Conservation (phyloP, 2,113 vertebrate species). For the Oryzias celebensis region DNA sequence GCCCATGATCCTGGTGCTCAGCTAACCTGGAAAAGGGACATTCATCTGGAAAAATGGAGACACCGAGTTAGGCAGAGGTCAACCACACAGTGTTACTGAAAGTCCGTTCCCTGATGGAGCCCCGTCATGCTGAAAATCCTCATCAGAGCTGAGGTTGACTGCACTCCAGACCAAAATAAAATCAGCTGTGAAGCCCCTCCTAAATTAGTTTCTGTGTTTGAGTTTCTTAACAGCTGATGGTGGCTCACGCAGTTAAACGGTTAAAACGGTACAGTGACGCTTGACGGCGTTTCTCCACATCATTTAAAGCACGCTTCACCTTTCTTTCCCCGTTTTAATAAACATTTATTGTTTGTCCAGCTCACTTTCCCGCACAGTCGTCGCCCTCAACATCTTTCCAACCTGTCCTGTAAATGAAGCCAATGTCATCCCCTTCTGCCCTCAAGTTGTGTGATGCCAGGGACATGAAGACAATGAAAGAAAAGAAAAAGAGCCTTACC, state of each 20-base stretch:
- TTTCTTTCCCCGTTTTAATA: constrained; percentile 7
- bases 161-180: no score
- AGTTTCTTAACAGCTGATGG: constrained; percentile 9
- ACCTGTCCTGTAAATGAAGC: constrained; percentile 1
- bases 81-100: neutral
- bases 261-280: constrained; percentile 5
- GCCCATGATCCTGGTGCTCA: constrained; percentile 82
- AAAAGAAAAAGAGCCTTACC: constrained; percentile 74
- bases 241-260: constrained; percentile 9
- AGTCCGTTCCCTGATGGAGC: neutral
- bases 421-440: neutral
- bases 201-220: no score
- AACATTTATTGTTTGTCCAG: constrained; percentile 18
- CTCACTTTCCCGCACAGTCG: neutral
- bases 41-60: constrained; percentile 74
- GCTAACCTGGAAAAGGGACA: constrained; percentile 77
- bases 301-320: constrained; percentile 8
- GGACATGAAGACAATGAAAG: neutral
- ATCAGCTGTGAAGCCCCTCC: no score
- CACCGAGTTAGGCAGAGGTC: constrained; percentile 6
- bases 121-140: neutral
- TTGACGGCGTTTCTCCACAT: neutral
- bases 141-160: neutral
- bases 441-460: no score
- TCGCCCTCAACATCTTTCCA: neutral